Evolutionary conservation across 2,113 vertebrate species (phyloP).

Genomic region (Micronisus gabar): DNA sequence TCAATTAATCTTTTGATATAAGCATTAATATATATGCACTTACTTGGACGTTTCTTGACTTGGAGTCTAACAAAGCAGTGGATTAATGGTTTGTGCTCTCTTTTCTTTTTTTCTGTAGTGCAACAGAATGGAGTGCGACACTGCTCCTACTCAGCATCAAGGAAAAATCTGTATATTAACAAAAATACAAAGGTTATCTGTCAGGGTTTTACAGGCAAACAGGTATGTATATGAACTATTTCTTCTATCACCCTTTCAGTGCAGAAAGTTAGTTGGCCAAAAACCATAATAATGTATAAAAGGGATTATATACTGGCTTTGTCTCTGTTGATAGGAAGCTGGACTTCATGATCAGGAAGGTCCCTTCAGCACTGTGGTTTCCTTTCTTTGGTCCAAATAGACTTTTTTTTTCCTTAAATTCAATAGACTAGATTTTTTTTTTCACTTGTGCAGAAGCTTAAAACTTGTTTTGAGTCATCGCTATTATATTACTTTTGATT

Average conservation of each 20-base stretch:
- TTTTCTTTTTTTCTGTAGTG: slow-evolving; percentile 72
- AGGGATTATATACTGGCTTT: background rate
- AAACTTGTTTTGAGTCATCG: background rate
- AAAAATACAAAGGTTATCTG: slow-evolving; percentile 94
- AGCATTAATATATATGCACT: background rate
- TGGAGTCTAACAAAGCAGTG: background rate
- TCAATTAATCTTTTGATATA: background rate
- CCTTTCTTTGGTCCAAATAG: background rate
- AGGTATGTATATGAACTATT: slow-evolving; percentile 77
- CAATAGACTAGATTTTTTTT: background rate
- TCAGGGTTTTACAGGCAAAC: slow-evolving; percentile 97
- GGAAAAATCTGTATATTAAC: slow-evolving; percentile 88
- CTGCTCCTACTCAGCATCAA: slow-evolving; percentile 81
- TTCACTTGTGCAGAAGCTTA: background rate
- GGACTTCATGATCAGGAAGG: background rate
- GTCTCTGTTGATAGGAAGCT: background rate
- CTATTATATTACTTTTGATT: background rate
- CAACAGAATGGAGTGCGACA: slow-evolving; percentile 89
- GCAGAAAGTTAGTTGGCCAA: background rate
- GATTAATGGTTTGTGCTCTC: background rate
- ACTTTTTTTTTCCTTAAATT: background rate
- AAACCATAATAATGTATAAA: background rate
- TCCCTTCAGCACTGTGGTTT: background rate
- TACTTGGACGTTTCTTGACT: background rate
- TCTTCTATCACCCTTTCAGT: background rate